Conservation (phyloP, 2,797 vertebrate genomes). For the Rhynchotus rufescens region DNA sequence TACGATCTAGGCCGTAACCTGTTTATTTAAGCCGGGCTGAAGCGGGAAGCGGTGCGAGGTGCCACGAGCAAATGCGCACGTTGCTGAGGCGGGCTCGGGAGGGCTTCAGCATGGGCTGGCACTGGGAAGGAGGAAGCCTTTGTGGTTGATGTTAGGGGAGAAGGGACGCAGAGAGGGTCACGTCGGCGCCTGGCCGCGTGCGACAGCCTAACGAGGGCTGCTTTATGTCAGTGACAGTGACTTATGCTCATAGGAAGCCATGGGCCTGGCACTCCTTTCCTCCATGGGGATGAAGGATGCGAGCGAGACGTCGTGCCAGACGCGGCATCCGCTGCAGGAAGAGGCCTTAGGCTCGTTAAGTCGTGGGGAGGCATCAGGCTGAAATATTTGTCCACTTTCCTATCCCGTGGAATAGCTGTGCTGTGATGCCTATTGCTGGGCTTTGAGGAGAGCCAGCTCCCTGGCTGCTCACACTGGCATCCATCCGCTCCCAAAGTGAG, state of each 20-base stretch:
- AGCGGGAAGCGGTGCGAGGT: not conserved
- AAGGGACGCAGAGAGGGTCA: not conserved
- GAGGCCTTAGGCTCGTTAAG: slow-evolving; percentile 34
- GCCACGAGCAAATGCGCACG: not conserved
- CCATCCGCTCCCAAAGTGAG: not conserved
- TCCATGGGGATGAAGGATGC: slow-evolving; percentile 41
- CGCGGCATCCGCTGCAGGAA: not conserved
- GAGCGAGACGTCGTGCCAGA: slow-evolving; percentile 48
- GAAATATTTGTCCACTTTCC: slow-evolving; percentile 34
- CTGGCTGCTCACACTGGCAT: not conserved
- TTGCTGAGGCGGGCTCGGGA: not conserved
- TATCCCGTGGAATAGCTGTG: not conserved
- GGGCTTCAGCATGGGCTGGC: too few species aligned
- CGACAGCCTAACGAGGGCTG: not conserved
- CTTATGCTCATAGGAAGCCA: slow-evolving; percentile 34
- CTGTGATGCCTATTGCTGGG: not conserved
- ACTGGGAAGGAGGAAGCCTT: not conserved
- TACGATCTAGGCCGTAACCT: slow-evolving; percentile 18
- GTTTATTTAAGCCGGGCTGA: slow-evolving; percentile 50
- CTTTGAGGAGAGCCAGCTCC: not conserved
- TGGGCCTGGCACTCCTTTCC: slow-evolving; percentile 56
- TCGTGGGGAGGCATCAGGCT: slow-evolving; percentile 39
- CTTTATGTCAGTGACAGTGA: slow-evolving; percentile 4
- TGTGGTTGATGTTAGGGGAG: slow-evolving; percentile 11
- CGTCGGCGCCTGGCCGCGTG: not conserved